Evolutionary conservation across 2,888 invertebrate species (phyloP).

Genomic region (Rotaria sp.): DNA sequence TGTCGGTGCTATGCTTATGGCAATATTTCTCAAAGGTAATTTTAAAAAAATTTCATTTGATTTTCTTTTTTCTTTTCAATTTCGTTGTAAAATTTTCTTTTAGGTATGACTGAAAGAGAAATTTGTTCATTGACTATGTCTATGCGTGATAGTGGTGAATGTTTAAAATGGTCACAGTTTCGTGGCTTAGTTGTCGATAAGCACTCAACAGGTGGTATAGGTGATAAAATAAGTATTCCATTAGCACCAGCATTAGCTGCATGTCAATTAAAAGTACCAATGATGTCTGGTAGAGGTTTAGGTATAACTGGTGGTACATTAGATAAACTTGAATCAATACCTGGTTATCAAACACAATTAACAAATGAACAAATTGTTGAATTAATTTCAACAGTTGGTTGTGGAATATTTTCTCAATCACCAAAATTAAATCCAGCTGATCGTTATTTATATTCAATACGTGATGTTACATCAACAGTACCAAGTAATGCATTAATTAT

Average conservation of each 20-base stretch:
- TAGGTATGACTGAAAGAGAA: slow-evolving; percentile 25
- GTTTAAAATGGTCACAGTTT: slow-evolving; percentile 28
- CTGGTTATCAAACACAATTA: slow-evolving; percentile 54
- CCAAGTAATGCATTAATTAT: slow-evolving; percentile 57
- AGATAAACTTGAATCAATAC: slow-evolving; percentile 61
- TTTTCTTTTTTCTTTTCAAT: no score
- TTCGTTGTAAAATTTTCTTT: neutral
- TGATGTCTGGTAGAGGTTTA: slow-evolving; percentile 61
- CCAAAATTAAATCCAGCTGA: slow-evolving; percentile 59
- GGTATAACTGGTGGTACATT: slow-evolving; percentile 61
- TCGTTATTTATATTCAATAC: slow-evolving; percentile 56
- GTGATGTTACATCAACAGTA: slow-evolving; percentile 60
- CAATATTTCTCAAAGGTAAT: slow-evolving; percentile 56
- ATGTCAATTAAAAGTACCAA: slow-evolving; percentile 60
- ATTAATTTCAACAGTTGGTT: slow-evolving; percentile 56
- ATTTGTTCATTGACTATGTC: slow-evolving; percentile 32
- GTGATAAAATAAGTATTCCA: slow-evolving; percentile 60
- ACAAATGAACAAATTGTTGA: slow-evolving; percentile 50
- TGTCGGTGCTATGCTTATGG: slow-evolving; percentile 59
- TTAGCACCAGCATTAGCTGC: slow-evolving; percentile 60
- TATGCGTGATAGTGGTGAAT: slow-evolving; percentile 37
- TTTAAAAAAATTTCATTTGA: neutral
- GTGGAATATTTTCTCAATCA: slow-evolving; percentile 59
- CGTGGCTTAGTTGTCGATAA: slow-evolving; percentile 58
- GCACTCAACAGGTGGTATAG: slow-evolving; percentile 62